Evolutionary conservation across 53 echinoderm and acorn worm species (phyloP), one percentile per base, ranked within the genome.

Genomic region (Glandiceps talaboti): DNA sequence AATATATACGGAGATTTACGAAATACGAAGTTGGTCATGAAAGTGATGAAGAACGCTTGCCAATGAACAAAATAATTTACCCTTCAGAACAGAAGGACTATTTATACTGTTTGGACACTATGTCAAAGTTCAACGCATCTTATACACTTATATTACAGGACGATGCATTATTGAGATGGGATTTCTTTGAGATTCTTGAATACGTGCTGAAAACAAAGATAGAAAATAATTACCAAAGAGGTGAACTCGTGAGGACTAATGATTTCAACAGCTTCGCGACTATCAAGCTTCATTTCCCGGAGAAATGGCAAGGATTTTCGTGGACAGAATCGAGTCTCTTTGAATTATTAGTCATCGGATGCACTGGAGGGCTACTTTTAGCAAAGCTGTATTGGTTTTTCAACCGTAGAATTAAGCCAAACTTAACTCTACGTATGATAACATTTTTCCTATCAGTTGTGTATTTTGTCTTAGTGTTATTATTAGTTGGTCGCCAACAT

Each of bases 271-370:
- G 74, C 25, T 82, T 82, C 73, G 83, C 79, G 27, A 78, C 87
- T 32, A 75, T 83, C 10, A 87, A 87, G 30, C 82, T 87, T 30
- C 82, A 83, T 33, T 87, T 87, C 76, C 87, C 87, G 10, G 87
- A 87, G 33, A 87, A 87, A 73, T 87, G 87, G 87, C 79, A 87
- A 75, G 87, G 87, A 10, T 87, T 74, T 27, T 82, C 82, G 1
- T 64, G 75, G 10, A 83, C 82, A 26, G 1, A 0, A 0, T 30
- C 31, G 20, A 76, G 81, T 20, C 82, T 87, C 28, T 26, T 32
- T 0, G 87, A 87, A 33, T 31, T 87, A 0, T 73, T 87, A 14
- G 31, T 78, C n/a, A 45, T 33, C 29, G 82, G 82, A 10, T 32
- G 75, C 14, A 29, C 82, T 79, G 87, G 83, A 14, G 87, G 87